Conservation (phyloP, 2,888 invertebrate species). For the Anodontia alba region DNA sequence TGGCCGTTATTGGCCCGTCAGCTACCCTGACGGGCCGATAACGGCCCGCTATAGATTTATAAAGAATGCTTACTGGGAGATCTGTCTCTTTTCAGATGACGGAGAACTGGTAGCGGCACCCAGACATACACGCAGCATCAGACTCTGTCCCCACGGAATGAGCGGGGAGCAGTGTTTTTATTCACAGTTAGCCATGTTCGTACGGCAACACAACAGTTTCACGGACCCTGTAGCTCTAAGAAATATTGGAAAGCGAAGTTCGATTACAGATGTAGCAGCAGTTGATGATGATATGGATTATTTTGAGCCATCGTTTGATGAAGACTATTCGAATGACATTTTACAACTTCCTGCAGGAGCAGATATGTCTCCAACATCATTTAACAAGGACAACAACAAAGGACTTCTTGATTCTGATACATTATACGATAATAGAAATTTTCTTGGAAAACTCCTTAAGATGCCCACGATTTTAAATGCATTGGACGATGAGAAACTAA, state of each 20-base stretch:
- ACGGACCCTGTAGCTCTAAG: conserved; percentile 44
- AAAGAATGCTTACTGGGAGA: too few relatives aligned
- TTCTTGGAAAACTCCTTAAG: neutral
- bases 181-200: conserved; percentile 53
- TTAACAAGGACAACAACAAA: neutral
- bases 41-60: too few relatives aligned
- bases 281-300: neutral
- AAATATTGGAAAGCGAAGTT: conserved; percentile 51
- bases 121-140: conserved; percentile 21
- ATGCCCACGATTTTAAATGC: neutral
- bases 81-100: neutral
- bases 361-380: neutral
- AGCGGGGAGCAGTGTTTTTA: conserved; percentile 51
- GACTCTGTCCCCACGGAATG: conserved; percentile 47
- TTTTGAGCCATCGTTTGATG: neutral
- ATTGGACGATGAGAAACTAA: neutral
- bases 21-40: too few relatives aligned
- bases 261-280: neutral
- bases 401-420: neutral
- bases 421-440: neutral
- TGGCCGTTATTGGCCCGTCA: too few relatives aligned
- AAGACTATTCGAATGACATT: neutral
- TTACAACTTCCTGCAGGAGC: neutral
- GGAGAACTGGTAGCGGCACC: neutral
- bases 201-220: conserved; percentile 52